Evolutionary conservation across 2,113 vertebrate species (phyloP), one percentile per base, ranked within the genome.

Genomic region (Carassius carassius): DNA sequence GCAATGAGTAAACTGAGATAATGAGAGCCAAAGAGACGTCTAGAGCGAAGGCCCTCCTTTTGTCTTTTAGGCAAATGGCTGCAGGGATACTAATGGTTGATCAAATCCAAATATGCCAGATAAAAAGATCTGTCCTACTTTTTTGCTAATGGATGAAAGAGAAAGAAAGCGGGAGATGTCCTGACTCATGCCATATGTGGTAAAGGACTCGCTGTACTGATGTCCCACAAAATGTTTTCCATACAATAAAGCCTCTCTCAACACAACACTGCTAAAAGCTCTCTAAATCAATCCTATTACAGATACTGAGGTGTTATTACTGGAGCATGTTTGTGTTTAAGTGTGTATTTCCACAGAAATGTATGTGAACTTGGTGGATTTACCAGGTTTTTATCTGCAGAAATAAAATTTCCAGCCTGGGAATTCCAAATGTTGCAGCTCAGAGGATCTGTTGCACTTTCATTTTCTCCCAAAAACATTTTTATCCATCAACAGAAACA

Each of bases 101-200:
- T 70, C 49, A 13, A 81, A 49, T 80, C 75, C 41, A 72, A 86
- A 54, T 32, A 47, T 47, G 14, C 4, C 35, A 11, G 25, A 32
- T 32, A 78, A 32, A 76, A 62, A 17, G 0, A 3, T 13, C 11
- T 86, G 81, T 75, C 76, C 65, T 75, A 79, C 16, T 41, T 86
- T 84, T 79, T 67, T 11, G 2, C 12, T 80, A 87, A 80, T 84
- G 76, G 67, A 84, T 44, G 44, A 74, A 47, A 70, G n/a, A 49
- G 44, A 81, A 51, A 62, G 49, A 69, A 67, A 76, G 16, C 3
- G 41, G 11, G 60, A 47, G 60, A 80, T 12, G 60, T 16, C 77
- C 21, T 78, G 77, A 78, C 77, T 23, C 77, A 62, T 80, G 78
- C 78, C 60, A 17, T 67, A 65, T 54, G 44, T 73, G 54, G 69